These are phyloP conservation scores for Malacoraja senta DNA, from an alignment of 2,797 vertebrate species.

Conservation along the genomic window DNA sequence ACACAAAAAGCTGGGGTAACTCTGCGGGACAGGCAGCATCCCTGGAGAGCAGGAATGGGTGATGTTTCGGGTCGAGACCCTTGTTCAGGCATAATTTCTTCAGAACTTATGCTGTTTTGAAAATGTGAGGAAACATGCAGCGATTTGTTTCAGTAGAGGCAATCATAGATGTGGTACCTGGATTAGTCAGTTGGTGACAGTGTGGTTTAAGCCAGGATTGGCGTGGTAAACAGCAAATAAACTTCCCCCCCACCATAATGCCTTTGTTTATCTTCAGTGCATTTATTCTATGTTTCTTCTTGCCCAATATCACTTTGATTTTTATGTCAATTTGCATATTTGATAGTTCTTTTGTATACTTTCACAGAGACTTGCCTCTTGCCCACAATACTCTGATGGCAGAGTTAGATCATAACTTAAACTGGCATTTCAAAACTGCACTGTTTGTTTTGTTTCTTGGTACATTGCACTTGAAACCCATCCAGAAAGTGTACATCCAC, in stretches of 20 bases:
- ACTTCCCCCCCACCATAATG: background rate
- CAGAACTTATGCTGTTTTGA: background rate
- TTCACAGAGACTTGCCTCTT: background rate
- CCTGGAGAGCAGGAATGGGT: too few relatives aligned
- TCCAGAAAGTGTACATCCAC: background rate
- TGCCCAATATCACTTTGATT: conserved; percentile 14
- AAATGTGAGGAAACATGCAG: background rate
- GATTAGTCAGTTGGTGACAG: background rate
- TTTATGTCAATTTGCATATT: background rate
- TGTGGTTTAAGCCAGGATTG: background rate
- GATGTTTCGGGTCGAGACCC: too few relatives aligned
- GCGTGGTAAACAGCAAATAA: background rate
- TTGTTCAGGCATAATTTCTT: too few relatives aligned
- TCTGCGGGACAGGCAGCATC: too few relatives aligned
- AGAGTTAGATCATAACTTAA: background rate
- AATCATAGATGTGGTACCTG: background rate
- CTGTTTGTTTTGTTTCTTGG: background rate
- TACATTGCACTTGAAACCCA: background rate
- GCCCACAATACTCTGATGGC: background rate
- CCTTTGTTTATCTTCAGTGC: conserved; percentile 9
- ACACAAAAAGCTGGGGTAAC: too few relatives aligned
- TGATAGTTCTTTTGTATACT: conserved; percentile 10
- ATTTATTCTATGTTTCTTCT: background rate
- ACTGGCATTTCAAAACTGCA: background rate
- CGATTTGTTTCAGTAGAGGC: background rate